A percentile compares a stretch with the other conserved stretches of the same genome.
These are phyloP conservation scores for Sapayoa aenigma DNA, from an alignment of 2,113 vertebrate species.

Conservation along the genomic window DNA sequence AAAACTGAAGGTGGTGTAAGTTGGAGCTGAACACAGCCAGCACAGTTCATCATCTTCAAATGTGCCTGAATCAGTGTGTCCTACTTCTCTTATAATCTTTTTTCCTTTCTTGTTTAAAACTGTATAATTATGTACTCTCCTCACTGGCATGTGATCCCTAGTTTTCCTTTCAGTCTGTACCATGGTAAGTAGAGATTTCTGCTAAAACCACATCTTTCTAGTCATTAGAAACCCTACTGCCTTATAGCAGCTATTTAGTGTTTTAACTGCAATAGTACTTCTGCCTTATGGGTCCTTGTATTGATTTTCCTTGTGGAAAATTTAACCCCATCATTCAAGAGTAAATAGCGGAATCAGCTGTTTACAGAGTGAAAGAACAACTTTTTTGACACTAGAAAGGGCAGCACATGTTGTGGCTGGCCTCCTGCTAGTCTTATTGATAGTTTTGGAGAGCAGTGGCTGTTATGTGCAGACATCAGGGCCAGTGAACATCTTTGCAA, in stretches of 20 bases:
- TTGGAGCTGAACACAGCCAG: neutral
- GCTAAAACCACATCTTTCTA: neutral
- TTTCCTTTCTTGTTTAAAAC: neutral
- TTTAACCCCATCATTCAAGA: conserved; percentile 56
- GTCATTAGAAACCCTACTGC: conserved; percentile 33
- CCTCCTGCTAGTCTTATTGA: neutral
- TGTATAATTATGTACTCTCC: neutral
- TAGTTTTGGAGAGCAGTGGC: neutral
- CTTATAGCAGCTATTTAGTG: conserved; percentile 31
- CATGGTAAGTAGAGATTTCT: neutral
- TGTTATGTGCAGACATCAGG: neutral
- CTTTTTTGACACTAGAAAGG: neutral
- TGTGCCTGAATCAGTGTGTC: neutral
- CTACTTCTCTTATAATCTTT: neutral
- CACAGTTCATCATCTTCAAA: neutral
- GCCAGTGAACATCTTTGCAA: neutral
- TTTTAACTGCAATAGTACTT: conserved; percentile 30
- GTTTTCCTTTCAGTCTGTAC: neutral
- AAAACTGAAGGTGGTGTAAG: neutral
- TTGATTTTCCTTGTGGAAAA: conserved; percentile 55
- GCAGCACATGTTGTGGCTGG: neutral
- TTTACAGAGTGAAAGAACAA: conserved; percentile 2
- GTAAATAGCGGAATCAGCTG: conserved; percentile 36
- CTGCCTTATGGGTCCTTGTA: conserved; percentile 42
- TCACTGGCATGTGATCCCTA: neutral